These are phyloP conservation scores for Drosophila infuscata DNA, from an alignment of 2,888 invertebrate genomes.

Conservation along the genomic window DNA sequence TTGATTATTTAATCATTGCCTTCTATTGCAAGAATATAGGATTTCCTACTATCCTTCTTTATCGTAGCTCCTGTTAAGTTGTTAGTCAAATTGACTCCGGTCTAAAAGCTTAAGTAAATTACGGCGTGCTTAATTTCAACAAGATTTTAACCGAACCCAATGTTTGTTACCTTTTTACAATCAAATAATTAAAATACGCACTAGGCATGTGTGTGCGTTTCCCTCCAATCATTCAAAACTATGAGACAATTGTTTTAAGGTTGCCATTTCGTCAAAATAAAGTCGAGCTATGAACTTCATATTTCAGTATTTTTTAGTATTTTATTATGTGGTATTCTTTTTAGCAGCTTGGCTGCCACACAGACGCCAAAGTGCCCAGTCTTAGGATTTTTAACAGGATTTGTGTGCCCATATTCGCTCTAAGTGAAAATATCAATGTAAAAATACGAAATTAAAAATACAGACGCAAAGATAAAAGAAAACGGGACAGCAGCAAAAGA, in stretches of 20 bases:
- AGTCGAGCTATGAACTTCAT: background rate
- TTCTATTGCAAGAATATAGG: background rate
- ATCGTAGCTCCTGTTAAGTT: no score
- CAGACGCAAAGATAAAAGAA: slow-evolving; percentile 63
- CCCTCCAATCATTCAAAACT: slow-evolving; percentile 11
- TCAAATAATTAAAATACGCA: background rate
- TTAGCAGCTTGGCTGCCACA: slow-evolving; percentile 13
- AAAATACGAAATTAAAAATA: slow-evolving; percentile 62
- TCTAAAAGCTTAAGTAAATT: background rate
- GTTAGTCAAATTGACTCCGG: background rate
- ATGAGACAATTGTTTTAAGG: background rate
- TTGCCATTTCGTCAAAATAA: slow-evolving; percentile 31
- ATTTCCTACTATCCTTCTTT: background rate
- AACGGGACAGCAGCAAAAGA: slow-evolving; percentile 67
- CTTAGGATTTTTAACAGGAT: slow-evolving; percentile 39
- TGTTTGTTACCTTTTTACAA: background rate
- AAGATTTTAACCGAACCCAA: background rate
- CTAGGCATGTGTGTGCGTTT: background rate
- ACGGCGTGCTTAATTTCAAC: background rate
- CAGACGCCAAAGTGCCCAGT: slow-evolving; percentile 32
- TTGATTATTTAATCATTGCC: background rate
- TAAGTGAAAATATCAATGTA: slow-evolving; percentile 58
- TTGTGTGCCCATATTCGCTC: slow-evolving; percentile 50
- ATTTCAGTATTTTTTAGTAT: slow-evolving; percentile 42
- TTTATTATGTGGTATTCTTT: slow-evolving; percentile 13